Evolutionary conservation across 2,888 invertebrate genomes (phyloP).

Genomic region (Macaria liturata): DNA sequence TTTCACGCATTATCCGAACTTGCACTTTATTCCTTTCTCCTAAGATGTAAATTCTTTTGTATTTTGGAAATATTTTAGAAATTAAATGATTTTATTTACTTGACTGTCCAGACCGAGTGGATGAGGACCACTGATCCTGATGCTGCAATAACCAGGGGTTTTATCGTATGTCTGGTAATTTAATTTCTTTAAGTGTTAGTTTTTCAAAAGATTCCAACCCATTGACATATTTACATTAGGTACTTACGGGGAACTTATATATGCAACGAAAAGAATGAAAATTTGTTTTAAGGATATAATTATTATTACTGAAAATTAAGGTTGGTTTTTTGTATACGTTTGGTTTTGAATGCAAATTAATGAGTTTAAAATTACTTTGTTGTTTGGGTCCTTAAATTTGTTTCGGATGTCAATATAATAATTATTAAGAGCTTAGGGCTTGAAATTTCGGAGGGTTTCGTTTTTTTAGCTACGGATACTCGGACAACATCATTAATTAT

Average conservation of each 20-base stretch:
- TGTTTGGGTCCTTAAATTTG: background rate
- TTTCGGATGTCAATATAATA: no score
- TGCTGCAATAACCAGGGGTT: conserved; percentile 15
- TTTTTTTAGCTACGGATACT: no score
- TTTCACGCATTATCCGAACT: conserved; percentile 2
- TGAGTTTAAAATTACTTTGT: conserved; percentile 14
- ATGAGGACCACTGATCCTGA: conserved; percentile 26
- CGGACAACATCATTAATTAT: no score
- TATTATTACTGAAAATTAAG: no score
- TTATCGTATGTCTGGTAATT: background rate
- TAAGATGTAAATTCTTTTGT: conserved; percentile 9
- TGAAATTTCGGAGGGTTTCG: no score
- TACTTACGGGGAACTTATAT: no score
- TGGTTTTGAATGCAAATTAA: conserved; percentile 7
- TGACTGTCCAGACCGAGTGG: conserved; percentile 34
- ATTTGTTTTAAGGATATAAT: no score
- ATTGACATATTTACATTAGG: no score
- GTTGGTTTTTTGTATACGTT: background rate
- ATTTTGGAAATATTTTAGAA: conserved; percentile 13
- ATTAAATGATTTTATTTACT: background rate
- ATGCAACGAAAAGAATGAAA: no score
- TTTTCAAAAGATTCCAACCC: no score
- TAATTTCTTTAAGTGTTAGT: conserved; percentile 5
- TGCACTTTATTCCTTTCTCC: background rate
- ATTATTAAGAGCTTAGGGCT: no score